Percentiles rank a stretch among this genome's conserved stretches.
phyloP scores from a whole-genome alignment of 2,888 invertebrate species.

The Tachina lurida region DNA sequence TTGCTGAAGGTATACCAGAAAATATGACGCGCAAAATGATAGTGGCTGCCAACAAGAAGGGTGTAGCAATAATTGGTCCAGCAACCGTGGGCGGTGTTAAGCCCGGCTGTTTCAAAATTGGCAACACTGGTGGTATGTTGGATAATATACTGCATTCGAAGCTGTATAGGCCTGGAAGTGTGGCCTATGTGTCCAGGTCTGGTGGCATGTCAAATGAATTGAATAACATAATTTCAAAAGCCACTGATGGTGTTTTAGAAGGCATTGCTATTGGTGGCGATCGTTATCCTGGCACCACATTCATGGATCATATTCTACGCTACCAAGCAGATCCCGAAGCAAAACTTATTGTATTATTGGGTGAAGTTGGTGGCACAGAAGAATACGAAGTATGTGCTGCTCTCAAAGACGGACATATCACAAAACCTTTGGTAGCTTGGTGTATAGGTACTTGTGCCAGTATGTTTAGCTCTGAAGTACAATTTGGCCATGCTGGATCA shows the following conservation, averaged over 20 bases:
- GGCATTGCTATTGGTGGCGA: conserved; percentile 99
- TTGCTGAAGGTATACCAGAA: conserved; percentile 99
- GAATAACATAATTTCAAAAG: conserved; percentile 98
- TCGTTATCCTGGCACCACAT: conserved; percentile 98
- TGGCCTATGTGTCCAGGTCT: conserved; percentile 98
- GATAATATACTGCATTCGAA: conserved; percentile 99
- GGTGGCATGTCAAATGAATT: conserved; percentile 99
- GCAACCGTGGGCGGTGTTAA: conserved; percentile 99
- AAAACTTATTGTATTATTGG: conserved; percentile 97
- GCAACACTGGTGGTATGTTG: conserved; percentile 99
- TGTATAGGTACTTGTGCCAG: conserved; percentile 96
- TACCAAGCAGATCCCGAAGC: conserved; percentile 91
- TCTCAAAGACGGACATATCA: conserved; percentile 90
- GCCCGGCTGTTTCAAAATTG: conserved; percentile 99
- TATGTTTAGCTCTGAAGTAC: conserved; percentile 95
- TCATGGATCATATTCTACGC: conserved; percentile 97
- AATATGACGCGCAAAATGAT: conserved; percentile 98
- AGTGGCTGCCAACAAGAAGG: conserved; percentile 91
- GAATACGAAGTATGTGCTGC: conserved; percentile 98
- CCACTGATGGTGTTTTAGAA: conserved; percentile 98
- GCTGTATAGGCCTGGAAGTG: conserved; percentile 97
- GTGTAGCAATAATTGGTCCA: conserved; percentile 94
- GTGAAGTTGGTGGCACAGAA: conserved; percentile 99
- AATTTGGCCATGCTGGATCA: conserved; percentile 99
- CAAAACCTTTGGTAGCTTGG: conserved; percentile 98